A percentile compares a stretch with the other conserved stretches of the same genome.
phyloP scores from a whole-genome alignment of 1,140 invertebrate genomes.

The Holotrichia oblita region DNA sequence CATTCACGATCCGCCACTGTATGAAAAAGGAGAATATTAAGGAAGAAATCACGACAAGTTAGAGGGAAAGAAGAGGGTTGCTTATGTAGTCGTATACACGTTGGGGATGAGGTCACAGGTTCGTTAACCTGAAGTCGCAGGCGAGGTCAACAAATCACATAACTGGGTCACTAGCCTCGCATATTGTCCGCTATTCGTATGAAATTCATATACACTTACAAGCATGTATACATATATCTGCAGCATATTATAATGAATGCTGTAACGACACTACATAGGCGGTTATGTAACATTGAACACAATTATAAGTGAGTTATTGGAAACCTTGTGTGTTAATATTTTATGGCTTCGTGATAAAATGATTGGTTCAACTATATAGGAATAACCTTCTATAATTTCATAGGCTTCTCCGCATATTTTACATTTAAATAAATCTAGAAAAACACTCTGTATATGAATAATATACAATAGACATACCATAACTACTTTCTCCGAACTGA shows the following conservation, averaged over 20 bases:
- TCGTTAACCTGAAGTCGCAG: conserved; percentile 22
- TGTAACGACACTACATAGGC: not conserved
- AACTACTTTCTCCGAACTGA: conserved; percentile 18
- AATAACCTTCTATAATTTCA: not conserved
- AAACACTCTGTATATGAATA: not conserved
- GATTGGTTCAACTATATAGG: not conserved
- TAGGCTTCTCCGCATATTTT: not conserved
- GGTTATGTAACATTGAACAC: not conserved
- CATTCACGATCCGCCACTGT: not conserved
- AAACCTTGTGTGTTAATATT: conserved; percentile 18
- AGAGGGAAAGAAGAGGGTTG: not conserved
- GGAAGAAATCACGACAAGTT: not conserved
- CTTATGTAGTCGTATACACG: not conserved
- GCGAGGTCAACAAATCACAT: conserved; percentile 32
- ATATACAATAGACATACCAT: not conserved
- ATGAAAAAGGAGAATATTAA: not conserved
- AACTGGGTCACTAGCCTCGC: conserved; percentile 35
- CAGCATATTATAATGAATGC: not conserved
- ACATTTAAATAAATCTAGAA: too few species aligned
- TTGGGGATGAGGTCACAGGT: conserved; percentile 12
- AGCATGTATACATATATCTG: not conserved
- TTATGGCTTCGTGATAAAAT: conserved; percentile 15
- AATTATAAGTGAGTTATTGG: conserved; percentile 21
- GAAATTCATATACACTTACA: not conserved
- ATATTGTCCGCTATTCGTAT: conserved; percentile 16